Conservation (phyloP, 2,113 vertebrate genomes). For the Corythornis madagascariensis region DNA sequence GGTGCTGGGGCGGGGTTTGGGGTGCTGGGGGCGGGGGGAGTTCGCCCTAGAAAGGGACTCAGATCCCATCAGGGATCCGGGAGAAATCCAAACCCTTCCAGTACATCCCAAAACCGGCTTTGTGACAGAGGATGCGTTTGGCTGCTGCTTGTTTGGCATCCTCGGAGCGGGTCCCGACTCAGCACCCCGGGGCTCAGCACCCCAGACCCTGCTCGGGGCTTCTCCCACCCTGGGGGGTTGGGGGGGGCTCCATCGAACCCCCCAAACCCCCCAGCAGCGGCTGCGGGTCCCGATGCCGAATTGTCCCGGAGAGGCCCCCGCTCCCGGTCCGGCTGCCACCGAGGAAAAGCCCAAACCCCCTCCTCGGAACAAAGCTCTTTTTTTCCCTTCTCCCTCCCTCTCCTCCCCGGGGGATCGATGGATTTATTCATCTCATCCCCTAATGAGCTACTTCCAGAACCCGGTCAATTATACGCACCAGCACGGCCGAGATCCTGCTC, state of each 20-base stretch:
- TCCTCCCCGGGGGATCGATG: background rate
- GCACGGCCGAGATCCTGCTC: background rate
- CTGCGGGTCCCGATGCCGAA: background rate
- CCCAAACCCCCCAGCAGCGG: background rate
- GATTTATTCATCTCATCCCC: slow-evolving; percentile 9
- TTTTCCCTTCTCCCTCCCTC: background rate
- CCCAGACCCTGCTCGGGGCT: rapidly evolving
- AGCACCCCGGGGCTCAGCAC: rapidly evolving
- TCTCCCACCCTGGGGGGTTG: rapidly evolving
- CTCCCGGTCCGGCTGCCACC: rapidly evolving
- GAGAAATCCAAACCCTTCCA: background rate
- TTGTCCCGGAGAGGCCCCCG: rapidly evolving
- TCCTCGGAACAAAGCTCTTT: background rate
- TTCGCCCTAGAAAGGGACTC: background rate
- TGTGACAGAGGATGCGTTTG: rapidly evolving
- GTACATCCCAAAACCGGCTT: background rate
- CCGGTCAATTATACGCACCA: slow-evolving; percentile 20
- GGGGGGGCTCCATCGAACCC: background rate
- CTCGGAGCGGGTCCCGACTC: rapidly evolving
- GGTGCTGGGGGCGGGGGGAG: background rate
- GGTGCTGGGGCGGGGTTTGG: background rate
- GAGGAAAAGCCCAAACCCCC: background rate
- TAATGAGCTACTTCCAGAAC: slow-evolving; percentile 29
- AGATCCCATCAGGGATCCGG: rapidly evolving
- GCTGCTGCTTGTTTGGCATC: background rate